Evolutionary conservation across 1,140 invertebrate species (phyloP).

Genomic region (Himalopsyche phryganea): DNA sequence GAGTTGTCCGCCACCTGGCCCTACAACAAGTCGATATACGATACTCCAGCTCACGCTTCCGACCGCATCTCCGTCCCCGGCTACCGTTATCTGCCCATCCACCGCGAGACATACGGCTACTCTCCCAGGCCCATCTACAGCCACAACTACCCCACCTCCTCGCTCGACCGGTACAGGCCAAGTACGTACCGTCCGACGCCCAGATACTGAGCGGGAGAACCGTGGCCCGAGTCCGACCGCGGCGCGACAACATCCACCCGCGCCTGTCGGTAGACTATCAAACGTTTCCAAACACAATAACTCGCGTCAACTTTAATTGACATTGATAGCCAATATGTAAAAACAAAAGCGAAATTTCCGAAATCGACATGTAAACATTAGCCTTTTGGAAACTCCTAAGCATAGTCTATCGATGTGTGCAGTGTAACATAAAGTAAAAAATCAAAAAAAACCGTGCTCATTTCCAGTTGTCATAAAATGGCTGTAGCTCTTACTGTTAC

Average conservation of each 20-base stretch:
- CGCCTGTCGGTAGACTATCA: too few species aligned
- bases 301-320: background rate
- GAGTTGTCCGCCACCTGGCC: slow-evolving; percentile 67
- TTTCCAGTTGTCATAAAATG: too few species aligned
- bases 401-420: too few species aligned
- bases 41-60: slow-evolving; percentile 71
- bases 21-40: slow-evolving; percentile 78
- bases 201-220: slow-evolving; percentile 8
- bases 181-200: slow-evolving; percentile 62
- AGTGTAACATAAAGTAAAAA: too few species aligned
- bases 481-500: too few species aligned
- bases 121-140: slow-evolving; percentile 80
- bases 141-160: slow-evolving; percentile 68
- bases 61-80: slow-evolving; percentile 80
- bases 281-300: background rate
- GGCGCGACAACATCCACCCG: slow-evolving; percentile 5
- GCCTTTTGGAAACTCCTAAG: too few species aligned
- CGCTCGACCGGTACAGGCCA: slow-evolving; percentile 74
- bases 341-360: too few species aligned
- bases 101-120: slow-evolving; percentile 83
- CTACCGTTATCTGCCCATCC: slow-evolving; percentile 84
- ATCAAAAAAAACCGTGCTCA: too few species aligned
- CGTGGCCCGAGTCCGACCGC: slow-evolving; percentile 2
- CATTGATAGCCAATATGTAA: too few species aligned
- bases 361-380: too few species aligned